Percentiles rank a stretch among this genome's conserved stretches.
These are phyloP conservation scores for Podocnemis expansa DNA, from an alignment of 2,113 vertebrate species.

Conservation along the genomic window DNA sequence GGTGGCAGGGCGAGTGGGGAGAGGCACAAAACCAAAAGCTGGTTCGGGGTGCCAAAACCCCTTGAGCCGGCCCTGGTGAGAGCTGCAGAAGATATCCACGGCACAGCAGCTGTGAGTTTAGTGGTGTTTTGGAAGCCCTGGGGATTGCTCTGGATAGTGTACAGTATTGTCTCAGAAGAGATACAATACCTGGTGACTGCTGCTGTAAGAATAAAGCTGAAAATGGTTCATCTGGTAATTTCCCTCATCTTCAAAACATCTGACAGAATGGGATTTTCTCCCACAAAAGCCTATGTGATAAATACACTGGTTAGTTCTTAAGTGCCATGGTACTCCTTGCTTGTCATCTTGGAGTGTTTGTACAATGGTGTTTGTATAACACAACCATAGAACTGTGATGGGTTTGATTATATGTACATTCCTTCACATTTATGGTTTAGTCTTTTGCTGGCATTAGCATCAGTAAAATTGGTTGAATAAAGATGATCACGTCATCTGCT, in stretches of 20 bases:
- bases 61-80: no score
- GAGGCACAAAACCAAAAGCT: no score
- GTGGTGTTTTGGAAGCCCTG: not conserved
- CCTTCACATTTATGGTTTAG: not conserved
- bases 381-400: no score
- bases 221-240: not conserved
- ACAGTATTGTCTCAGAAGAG: not conserved
- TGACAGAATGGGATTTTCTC: no score
- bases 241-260: no score
- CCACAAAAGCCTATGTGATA: no score
- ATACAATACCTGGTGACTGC: not conserved
- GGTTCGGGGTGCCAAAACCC: no score
- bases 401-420: conserved; percentile 27
- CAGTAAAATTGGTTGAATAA: not conserved
- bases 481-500: not conserved
- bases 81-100: not conserved
- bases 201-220: not conserved
- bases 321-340: no score
- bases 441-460: conserved; percentile 51
- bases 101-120: not conserved
- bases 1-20: no score
- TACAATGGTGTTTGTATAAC: not conserved
- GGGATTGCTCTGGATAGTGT: not conserved
- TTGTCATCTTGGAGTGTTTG: conserved; percentile 29
- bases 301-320: no score